Evolutionary conservation across 2,888 invertebrate genomes (phyloP).

Genomic region (Dryobota labecula): DNA sequence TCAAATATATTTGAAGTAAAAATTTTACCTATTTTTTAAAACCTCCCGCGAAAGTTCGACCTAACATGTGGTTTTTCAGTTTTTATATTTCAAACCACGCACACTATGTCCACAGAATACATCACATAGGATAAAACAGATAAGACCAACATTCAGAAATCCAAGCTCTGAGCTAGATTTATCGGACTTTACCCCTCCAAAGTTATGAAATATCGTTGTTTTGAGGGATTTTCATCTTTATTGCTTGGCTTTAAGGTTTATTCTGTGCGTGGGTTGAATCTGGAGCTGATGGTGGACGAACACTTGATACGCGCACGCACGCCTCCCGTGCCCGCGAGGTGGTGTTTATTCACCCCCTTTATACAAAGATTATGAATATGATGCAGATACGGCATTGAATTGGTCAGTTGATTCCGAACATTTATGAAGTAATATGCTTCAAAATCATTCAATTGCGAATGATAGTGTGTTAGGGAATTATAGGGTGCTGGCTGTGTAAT

Average conservation of each 20-base stretch:
- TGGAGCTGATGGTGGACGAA: slow-evolving; percentile 67
- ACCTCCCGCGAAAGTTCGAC: no score
- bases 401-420: no score
- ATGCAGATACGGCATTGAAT: slow-evolving; percentile 38
- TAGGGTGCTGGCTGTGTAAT: no score
- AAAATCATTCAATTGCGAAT: no score
- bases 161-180: slow-evolving; percentile 78
- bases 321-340: slow-evolving; percentile 78
- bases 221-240: slow-evolving; percentile 59
- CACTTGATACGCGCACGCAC: slow-evolving; percentile 82
- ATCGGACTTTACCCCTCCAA: slow-evolving; percentile 69
- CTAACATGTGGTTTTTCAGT: no score
- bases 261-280: slow-evolving; percentile 29
- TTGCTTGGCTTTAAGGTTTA: slow-evolving; percentile 44
- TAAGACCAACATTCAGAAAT: slow-evolving; percentile 75
- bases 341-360: slow-evolving; percentile 83
- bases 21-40: no score
- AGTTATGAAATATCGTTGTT: slow-evolving; percentile 23
- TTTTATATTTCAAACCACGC: slow-evolving; percentile 14
- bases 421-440: no score
- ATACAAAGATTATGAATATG: slow-evolving; percentile 69
- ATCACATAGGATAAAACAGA: slow-evolving; percentile 68
- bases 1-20: no score
- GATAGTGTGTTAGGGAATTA: no score
- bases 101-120: slow-evolving; percentile 21